Evolutionary conservation across 1,140 invertebrate species (phyloP), one percentile per base, ranked within the genome.

Genomic region (Caenorhabditis latens): DNA sequence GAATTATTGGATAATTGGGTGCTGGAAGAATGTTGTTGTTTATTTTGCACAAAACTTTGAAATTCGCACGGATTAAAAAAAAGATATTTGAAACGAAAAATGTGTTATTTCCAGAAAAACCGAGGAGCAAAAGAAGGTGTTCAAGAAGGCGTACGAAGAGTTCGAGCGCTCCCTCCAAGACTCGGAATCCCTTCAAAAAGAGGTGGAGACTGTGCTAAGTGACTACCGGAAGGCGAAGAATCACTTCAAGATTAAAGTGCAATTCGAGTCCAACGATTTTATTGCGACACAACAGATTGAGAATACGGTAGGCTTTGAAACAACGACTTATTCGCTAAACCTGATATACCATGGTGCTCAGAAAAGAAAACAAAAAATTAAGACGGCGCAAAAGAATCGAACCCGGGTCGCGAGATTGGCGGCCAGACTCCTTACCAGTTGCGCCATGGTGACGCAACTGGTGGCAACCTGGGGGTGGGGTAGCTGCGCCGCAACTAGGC

Each of bases 211-310:
- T 79, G n/a, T 79, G 21, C 24, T 79, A n/a, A 79, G n/a, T 53
- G 71, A 79, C 32, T 53, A 79, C 50, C 19, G 71, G 14, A 40
- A 50, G n/a, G 50, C 46, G 46, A 79, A 24, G 24, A 79, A 79
- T 79, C 7, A 11, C 0, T 53, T 79, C 2, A 79, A 43, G 24
- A 13, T 50, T 14, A 40, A 79, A 24, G 21, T 79, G 16, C 16
- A 24, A 4, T 46, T n/a, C 13, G 40, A 79, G 9, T 50, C 71
- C 3, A 50, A 50, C 21, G 71, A 79, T 11, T 19, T 79, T 13
- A 79, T 79, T 79, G 46, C 50, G 42, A 79, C 71, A 79, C 71
- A 79, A 24, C 46, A 79, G 13, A 46, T 53, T 14, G 71, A 79
- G 21, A 79, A 79, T 13, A 53, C 71, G 71, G 71, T 79, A n/a